Percentiles rank a stretch among this genome's conserved stretches.
These are phyloP conservation scores for Oligia latruncula DNA, from an alignment of 2,888 invertebrate genomes.

Conservation along the genomic window DNA sequence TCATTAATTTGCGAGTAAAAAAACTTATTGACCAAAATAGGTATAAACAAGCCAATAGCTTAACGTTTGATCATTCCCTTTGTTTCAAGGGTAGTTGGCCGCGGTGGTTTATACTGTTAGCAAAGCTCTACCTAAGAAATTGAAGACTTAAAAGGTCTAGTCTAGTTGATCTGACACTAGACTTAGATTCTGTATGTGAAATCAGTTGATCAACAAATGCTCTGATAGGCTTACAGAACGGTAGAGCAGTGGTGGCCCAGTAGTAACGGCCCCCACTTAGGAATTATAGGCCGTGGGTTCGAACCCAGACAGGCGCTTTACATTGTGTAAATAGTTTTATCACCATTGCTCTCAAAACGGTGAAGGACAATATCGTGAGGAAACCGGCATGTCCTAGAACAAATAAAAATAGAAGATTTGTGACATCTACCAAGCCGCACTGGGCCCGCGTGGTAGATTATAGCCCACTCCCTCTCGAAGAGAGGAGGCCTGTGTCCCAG, in stretches of 20 bases:
- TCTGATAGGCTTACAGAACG: neutral
- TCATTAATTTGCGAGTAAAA: neutral
- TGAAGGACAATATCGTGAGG: neutral
- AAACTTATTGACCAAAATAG: neutral
- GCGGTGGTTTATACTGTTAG: neutral
- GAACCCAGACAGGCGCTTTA: neutral
- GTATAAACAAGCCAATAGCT: neutral
- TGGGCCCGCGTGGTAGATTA: neutral
- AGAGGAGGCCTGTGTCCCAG: neutral
- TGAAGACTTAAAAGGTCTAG: neutral
- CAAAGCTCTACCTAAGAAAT: neutral
- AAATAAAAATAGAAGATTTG: neutral
- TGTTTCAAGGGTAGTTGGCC: no score
- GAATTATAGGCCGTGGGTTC: neutral
- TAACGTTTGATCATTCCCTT: neutral
- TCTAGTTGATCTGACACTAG: neutral
- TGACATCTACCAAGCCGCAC: neutral
- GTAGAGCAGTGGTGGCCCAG: neutral
- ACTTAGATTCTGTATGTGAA: neutral
- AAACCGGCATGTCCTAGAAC: neutral
- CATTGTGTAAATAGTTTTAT: neutral
- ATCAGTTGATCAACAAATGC: neutral
- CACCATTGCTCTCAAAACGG: neutral
- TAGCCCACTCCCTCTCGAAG: neutral
- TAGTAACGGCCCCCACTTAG: neutral